Evolutionary conservation across 2,888 invertebrate genomes (phyloP).

Genomic region (Drosophila neutralis): DNA sequence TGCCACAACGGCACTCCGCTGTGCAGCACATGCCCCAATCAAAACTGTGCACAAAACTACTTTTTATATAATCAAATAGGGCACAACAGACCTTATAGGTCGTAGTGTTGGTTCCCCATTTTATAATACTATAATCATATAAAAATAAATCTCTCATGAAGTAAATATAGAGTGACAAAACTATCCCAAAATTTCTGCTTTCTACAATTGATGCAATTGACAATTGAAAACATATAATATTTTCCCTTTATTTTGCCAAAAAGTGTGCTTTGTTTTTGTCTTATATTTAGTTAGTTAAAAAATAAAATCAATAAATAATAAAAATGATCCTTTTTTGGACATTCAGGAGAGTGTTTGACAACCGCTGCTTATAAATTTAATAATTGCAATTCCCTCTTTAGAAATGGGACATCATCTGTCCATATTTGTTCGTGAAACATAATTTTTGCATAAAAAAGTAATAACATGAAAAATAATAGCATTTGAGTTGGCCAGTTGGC

Average conservation of each 20-base stretch:
- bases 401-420: neutral
- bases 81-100: too few species aligned
- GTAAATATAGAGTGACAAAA: neutral
- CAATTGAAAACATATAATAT: accelerated
- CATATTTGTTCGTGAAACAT: neutral
- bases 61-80: neutral
- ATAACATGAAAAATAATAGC: neutral
- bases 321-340: neutral
- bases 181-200: neutral
- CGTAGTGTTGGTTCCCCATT: too few species aligned
- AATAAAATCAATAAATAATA: neutral
- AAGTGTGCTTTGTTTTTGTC: neutral
- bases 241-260: neutral
- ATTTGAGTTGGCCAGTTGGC: neutral
- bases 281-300: neutral
- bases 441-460: neutral
- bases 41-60: neutral
- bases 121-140: too few species aligned
- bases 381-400: too few species aligned
- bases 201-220: neutral
- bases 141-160: too few species aligned
- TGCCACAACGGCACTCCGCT: neutral
- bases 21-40: neutral
- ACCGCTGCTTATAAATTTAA: neutral
- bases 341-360: neutral